Percentiles rank a stretch among this genome's conserved stretches.
phyloP scores from a whole-genome alignment of 2,888 invertebrate species.

The Lepidochitona cinerea region DNA sequence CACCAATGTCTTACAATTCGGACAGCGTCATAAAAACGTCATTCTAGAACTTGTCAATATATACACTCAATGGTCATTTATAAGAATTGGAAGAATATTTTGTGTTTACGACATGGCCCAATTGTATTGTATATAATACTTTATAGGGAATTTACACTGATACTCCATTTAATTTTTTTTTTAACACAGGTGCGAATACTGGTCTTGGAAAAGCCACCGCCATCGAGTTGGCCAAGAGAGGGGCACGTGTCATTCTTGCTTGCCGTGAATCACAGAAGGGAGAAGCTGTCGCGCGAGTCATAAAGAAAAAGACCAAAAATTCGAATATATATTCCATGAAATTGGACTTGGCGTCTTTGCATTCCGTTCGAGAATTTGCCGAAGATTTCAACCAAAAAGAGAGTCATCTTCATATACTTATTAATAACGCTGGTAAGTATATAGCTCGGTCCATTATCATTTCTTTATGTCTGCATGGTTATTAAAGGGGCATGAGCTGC shows the following conservation, averaged over 20 bases:
- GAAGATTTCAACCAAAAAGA: slow-evolving; percentile 59
- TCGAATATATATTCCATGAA: slow-evolving; percentile 58
- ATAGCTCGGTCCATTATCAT: too few relatives aligned
- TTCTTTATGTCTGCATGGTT: too few relatives aligned
- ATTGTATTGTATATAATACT: too few relatives aligned
- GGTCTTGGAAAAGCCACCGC: slow-evolving; percentile 87
- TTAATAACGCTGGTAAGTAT: slow-evolving; percentile 70
- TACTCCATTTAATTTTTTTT: neutral
- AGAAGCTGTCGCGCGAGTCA: slow-evolving; percentile 64
- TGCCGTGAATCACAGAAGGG: slow-evolving; percentile 63
- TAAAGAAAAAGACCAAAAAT: slow-evolving; percentile 62
- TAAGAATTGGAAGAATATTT: too few relatives aligned
- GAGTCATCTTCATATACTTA: slow-evolving; percentile 62
- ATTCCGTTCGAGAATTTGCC: slow-evolving; percentile 64
- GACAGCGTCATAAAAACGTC: too few relatives aligned
- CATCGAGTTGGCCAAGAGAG: slow-evolving; percentile 78
- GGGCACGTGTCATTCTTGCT: slow-evolving; percentile 65
- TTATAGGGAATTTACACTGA: too few relatives aligned
- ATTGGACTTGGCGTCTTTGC: slow-evolving; percentile 64
- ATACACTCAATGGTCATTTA: too few relatives aligned
- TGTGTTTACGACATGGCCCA: too few relatives aligned
- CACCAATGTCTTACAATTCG: too few relatives aligned
- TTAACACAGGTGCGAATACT: slow-evolving; percentile 85
- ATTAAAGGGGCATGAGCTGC: too few relatives aligned
- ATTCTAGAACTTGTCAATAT: too few relatives aligned